These are phyloP conservation scores for Neogale vison DNA, from an alignment of 2,113 vertebrate genomes.

Conservation along the genomic window DNA sequence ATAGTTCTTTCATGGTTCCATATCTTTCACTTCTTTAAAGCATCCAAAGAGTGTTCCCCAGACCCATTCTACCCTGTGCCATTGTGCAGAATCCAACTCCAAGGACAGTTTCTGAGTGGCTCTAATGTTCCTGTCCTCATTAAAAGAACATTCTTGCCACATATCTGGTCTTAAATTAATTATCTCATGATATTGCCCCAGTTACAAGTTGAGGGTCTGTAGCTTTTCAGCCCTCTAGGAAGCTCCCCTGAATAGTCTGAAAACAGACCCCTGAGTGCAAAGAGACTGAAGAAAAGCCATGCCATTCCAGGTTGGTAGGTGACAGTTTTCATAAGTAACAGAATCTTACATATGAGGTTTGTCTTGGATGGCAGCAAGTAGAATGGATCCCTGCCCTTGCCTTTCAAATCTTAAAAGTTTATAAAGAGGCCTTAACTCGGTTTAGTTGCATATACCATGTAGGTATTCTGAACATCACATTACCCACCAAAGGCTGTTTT, in stretches of 20 bases:
- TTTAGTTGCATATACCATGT: neutral
- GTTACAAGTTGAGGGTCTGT: neutral
- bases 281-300: neutral
- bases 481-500: neutral
- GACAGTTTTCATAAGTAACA: neutral
- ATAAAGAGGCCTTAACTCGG: neutral
- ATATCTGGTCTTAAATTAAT: neutral
- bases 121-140: neutral
- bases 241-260: neutral
- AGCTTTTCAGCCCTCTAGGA: neutral
- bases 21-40: neutral
- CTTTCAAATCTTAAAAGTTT: neutral
- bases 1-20: neutral
- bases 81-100: neutral
- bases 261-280: neutral
- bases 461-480: neutral
- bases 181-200: neutral
- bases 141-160: neutral
- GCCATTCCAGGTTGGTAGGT: neutral
- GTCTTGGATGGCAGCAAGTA: neutral
- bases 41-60: neutral
- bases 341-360: neutral
- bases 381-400: neutral
- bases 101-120: neutral
- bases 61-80: too few species aligned